phyloP scores from a whole-genome alignment of 2,797 vertebrate species.

The Okamejei kenojei region DNA sequence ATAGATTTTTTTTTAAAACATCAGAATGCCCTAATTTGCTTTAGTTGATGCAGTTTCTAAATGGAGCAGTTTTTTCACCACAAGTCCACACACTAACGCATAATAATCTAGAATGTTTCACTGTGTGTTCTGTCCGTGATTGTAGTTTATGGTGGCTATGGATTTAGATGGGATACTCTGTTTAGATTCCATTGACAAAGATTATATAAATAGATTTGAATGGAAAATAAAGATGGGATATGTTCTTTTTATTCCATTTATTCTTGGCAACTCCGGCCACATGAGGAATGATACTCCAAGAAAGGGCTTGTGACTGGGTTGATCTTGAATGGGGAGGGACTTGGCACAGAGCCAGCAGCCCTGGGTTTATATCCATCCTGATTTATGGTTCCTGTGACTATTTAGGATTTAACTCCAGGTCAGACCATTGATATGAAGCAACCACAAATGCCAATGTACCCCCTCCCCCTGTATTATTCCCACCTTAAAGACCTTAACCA shows the following conservation, averaged over 20 bases:
- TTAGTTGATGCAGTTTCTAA: not conserved
- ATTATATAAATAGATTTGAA: not conserved
- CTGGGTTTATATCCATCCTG: not conserved
- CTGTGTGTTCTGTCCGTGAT: not conserved
- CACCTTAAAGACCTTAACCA: not conserved
- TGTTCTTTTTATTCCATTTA: not conserved
- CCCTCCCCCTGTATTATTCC: not conserved
- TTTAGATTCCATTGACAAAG: not conserved
- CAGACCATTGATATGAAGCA: not conserved
- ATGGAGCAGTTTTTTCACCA: conserved; percentile 48
- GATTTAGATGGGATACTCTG: not conserved
- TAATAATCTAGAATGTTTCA: conserved; percentile 40
- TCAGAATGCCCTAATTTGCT: not conserved
- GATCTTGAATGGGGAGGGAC: not conserved
- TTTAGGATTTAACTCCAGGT: not conserved
- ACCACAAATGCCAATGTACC: not conserved
- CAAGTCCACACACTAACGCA: conserved; percentile 51
- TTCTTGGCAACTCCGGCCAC: not conserved
- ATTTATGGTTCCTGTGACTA: not conserved
- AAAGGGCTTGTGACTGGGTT: not conserved
- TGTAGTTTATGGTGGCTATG: not conserved
- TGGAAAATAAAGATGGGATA: conserved; percentile 1
- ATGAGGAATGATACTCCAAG: not conserved
- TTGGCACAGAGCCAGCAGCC: not conserved
- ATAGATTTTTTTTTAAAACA: no score